These are phyloP conservation scores for Volucella bombylans DNA, from an alignment of 2,888 invertebrate species.

Conservation along the genomic window DNA sequence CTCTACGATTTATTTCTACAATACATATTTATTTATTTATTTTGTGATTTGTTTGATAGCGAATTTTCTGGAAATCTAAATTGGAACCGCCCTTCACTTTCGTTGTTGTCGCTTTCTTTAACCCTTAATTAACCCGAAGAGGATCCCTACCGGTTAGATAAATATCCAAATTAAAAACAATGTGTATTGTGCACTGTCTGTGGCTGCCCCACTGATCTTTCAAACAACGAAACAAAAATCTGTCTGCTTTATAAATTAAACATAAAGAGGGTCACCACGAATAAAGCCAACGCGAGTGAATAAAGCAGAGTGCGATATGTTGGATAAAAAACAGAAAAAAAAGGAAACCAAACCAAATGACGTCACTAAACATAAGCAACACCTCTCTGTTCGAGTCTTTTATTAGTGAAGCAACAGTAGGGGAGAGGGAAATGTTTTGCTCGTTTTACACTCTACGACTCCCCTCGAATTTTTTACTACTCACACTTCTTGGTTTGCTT, in stretches of 20 bases:
- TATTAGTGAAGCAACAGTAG: background rate
- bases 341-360: constrained; percentile 47
- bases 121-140: constrained; percentile 45
- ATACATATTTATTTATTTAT: constrained; percentile 14
- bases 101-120: constrained; percentile 41
- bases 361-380: constrained; percentile 68
- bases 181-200: background rate
- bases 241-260: constrained; percentile 47
- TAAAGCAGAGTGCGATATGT: constrained; percentile 15
- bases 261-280: constrained; percentile 50
- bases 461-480: constrained; percentile 36
- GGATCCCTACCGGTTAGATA: constrained; percentile 7
- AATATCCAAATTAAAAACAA: constrained; percentile 1
- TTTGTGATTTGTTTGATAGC: constrained; percentile 47
- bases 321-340: constrained; percentile 3
- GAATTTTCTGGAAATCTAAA: constrained; percentile 6
- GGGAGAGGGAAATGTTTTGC: constrained; percentile 50
- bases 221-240: constrained; percentile 40
- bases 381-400: constrained; percentile 21
- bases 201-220: constrained; percentile 3
- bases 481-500: constrained; percentile 39
- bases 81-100: constrained; percentile 63
- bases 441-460: constrained; percentile 32
- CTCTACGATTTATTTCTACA: constrained; percentile 9
- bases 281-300: constrained; percentile 19